Percentiles rank a stretch among this genome's conserved stretches.
Evolutionary conservation across 2,888 invertebrate genomes (phyloP).

Genomic region (Meghimatium bilineatum): DNA sequence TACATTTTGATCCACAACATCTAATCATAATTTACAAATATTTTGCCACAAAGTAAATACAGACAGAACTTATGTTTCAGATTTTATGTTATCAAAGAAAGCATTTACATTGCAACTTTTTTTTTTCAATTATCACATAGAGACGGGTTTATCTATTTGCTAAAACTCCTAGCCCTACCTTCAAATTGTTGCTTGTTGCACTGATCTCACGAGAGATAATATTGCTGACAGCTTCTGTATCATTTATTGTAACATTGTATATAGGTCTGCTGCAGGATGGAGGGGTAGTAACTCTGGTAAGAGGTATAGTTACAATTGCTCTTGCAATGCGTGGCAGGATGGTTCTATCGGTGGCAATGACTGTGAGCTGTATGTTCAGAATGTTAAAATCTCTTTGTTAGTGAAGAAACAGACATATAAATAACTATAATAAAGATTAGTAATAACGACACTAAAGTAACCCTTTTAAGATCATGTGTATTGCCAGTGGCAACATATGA

Average conservation of each 20-base stretch:
- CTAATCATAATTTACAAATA: no score
- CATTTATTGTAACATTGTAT: constrained; percentile 39
- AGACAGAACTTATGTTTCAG: no score
- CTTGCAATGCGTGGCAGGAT: constrained; percentile 38
- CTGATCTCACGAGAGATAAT: constrained; percentile 15
- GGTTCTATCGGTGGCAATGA: constrained; percentile 59
- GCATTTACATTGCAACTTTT: no score
- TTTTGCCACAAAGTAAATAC: no score
- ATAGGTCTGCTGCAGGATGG: constrained; percentile 51
- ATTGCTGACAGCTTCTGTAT: constrained; percentile 31
- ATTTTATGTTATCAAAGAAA: no score
- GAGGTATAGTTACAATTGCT: constrained; percentile 54
- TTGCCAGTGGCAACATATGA: no score
- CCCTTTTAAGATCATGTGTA: no score
- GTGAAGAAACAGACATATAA: background rate
- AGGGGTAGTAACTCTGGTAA: constrained; percentile 57
- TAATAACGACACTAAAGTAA: no score
- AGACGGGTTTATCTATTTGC: no score
- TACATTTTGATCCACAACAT: no score
- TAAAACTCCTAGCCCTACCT: constrained; percentile 35
- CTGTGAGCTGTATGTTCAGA: constrained; percentile 55
- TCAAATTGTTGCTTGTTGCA: background rate
- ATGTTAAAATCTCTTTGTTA: background rate
- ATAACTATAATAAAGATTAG: background rate
- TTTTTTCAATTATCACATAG: no score